Conservation (phyloP, 2,113 vertebrate genomes). For the Ochotona curzoniae region DNA sequence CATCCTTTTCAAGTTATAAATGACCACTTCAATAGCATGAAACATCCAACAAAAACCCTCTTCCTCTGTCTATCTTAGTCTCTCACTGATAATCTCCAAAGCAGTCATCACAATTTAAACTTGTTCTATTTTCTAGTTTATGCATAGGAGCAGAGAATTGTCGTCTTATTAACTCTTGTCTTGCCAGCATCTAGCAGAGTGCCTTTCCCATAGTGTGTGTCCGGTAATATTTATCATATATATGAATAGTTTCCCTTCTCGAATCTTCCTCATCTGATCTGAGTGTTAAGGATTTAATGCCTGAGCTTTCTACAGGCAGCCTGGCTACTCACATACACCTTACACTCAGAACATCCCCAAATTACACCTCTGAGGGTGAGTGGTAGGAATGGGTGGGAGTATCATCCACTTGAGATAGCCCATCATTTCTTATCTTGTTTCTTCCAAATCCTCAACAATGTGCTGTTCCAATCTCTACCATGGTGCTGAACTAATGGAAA, state of each 20-base stretch:
- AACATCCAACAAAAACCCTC: not conserved
- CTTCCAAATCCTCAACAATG: not conserved
- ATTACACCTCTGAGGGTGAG: not conserved
- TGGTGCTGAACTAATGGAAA: not conserved
- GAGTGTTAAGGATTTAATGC: not conserved
- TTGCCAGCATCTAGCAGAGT: not conserved
- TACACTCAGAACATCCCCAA: slow-evolving; percentile 22
- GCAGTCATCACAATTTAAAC: not conserved
- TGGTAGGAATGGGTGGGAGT: fast-evolving
- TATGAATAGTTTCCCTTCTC: not conserved
- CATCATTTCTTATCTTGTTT: not conserved
- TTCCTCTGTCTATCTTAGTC: not conserved
- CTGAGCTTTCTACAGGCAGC: not conserved
- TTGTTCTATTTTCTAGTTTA: not conserved
- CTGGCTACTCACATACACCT: not conserved
- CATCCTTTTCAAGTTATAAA: not conserved
- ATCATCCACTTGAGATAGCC: not conserved
- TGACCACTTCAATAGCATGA: not conserved
- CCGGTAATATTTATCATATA: not conserved
- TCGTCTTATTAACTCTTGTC: not conserved
- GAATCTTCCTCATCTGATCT: not conserved
- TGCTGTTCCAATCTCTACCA: not conserved
- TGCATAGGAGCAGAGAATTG: not conserved
- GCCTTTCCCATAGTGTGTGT: not conserved
- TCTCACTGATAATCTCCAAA: not conserved